A percentile compares a stretch with the other conserved stretches of the same genome.
phyloP scores from a whole-genome alignment of 2,888 invertebrate genomes.

The Xylocampa areola region DNA sequence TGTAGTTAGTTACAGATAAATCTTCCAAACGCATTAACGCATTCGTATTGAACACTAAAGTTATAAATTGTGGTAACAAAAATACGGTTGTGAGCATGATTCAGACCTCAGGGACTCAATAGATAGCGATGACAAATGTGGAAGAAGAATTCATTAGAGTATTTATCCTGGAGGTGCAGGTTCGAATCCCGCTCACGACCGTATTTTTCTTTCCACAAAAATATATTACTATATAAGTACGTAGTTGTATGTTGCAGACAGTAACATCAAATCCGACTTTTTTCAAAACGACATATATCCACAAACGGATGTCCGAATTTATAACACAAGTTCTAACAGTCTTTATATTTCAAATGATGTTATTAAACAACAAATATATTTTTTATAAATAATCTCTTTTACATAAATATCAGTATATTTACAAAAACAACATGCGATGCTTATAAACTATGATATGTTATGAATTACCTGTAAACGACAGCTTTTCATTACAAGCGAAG shows the following conservation, averaged over 20 bases:
- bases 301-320: constrained; percentile 37
- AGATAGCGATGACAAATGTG: no score
- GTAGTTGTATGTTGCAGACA: constrained; percentile 19
- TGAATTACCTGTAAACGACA: constrained; percentile 65
- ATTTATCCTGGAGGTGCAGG: no score
- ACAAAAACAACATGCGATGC: constrained; percentile 46
- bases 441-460: constrained; percentile 70
- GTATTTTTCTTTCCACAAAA: no score
- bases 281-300: constrained; percentile 31
- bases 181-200: no score
- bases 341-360: constrained; percentile 49
- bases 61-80: no score
- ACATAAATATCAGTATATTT: constrained; percentile 46
- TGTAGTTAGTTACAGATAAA: no score
- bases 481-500: constrained; percentile 36
- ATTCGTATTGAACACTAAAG: no score
- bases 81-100: no score
- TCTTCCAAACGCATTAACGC: no score
- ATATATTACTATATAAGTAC: constrained; percentile 15
- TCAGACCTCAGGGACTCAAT: no score
- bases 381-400: constrained; percentile 35
- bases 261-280: constrained; percentile 39
- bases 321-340: constrained; percentile 54
- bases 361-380: constrained; percentile 38
- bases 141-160: no score